These are phyloP conservation scores for Eugnorisma glareosa DNA, from an alignment of 2,888 invertebrate genomes.

Conservation along the genomic window DNA sequence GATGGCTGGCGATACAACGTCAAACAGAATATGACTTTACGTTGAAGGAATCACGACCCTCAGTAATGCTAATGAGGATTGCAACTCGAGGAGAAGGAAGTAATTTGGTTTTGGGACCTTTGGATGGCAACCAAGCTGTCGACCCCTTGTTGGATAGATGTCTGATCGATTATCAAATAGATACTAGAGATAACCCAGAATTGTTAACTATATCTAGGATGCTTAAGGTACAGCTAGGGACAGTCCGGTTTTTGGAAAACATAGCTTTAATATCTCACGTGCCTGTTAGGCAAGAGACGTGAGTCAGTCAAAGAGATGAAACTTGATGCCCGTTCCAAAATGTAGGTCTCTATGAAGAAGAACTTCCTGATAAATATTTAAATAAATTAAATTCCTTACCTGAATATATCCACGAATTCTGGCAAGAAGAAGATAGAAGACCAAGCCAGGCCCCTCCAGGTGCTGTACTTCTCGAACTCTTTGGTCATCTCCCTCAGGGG, in stretches of 20 bases:
- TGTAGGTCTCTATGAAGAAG: neutral
- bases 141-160: neutral
- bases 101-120: neutral
- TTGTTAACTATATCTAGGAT: neutral
- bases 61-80: neutral
- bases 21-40: neutral
- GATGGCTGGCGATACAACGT: neutral
- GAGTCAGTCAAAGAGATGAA: neutral
- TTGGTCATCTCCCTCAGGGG: constrained; percentile 72
- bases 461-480: constrained; percentile 71
- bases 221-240: neutral
- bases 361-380: neutral
- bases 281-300: neutral
- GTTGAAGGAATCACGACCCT: neutral
- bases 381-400: constrained; percentile 59
- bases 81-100: neutral
- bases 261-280: neutral
- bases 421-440: constrained; percentile 78
- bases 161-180: neutral
- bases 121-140: neutral
- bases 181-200: neutral
- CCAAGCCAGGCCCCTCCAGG: constrained; percentile 72
- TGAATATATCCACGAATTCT: constrained; percentile 70
- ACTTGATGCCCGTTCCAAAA: neutral
- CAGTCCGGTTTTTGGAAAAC: neutral